These are phyloP conservation scores for Rhynchonycteris naso DNA, from an alignment of 2,797 vertebrate genomes.

Conservation along the genomic window DNA sequence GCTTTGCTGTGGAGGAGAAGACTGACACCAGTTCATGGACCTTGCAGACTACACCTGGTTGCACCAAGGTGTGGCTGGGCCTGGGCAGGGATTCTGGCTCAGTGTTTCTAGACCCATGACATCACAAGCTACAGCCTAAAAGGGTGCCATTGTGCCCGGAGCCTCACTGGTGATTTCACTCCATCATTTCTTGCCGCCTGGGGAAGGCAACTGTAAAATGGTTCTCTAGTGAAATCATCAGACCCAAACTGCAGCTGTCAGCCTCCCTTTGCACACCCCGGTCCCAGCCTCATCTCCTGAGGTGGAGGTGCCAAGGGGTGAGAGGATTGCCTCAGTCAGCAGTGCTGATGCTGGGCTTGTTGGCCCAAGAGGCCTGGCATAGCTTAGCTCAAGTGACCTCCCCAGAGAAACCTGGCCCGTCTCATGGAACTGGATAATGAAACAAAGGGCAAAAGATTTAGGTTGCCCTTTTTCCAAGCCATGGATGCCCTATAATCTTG, in stretches of 20 bases:
- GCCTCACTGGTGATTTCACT: constrained; percentile 80
- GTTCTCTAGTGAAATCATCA: constrained; percentile 80
- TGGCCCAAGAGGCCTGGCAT: neutral
- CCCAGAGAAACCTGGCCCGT: neutral
- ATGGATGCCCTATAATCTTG: neutral
- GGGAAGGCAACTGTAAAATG: constrained; percentile 79
- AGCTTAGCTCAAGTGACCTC: neutral
- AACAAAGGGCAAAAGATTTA: neutral
- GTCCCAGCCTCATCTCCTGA: neutral
- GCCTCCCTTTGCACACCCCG: neutral
- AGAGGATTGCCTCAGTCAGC: neutral
- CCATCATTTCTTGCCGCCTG: constrained; percentile 71
- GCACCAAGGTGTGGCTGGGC: neutral
- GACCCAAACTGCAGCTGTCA: constrained; percentile 42
- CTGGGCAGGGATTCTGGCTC: neutral
- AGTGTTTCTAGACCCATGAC: constrained; percentile 46
- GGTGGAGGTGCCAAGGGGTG: neutral
- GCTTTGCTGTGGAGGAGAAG: neutral
- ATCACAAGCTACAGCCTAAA: constrained; percentile 61
- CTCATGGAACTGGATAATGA: neutral
- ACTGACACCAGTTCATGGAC: neutral
- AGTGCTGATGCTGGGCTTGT: neutral
- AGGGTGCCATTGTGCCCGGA: constrained; percentile 57
- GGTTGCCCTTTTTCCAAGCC: neutral
- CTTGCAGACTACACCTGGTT: neutral